phyloP scores from a whole-genome alignment of 1,140 invertebrate genomes.

The Musca domestica region DNA sequence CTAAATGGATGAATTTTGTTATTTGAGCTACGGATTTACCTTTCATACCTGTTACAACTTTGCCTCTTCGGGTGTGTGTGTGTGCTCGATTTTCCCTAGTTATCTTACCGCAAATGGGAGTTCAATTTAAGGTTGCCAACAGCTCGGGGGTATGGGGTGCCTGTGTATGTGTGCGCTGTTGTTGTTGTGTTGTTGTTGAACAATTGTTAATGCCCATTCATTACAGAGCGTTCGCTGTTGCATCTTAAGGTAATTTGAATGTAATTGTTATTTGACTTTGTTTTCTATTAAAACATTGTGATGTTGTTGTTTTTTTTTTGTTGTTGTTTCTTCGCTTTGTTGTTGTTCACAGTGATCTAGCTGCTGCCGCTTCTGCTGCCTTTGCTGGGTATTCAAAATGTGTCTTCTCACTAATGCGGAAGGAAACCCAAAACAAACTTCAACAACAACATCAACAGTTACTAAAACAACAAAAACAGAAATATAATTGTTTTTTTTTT shows the following conservation, averaged over 20 bases:
- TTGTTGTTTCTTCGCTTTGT: too few species aligned
- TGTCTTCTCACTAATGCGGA: neutral
- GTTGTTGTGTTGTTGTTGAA: too few species aligned
- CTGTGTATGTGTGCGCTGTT: too few species aligned
- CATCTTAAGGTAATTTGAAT: conserved; percentile 11
- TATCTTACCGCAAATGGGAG: too few species aligned
- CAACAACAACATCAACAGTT: neutral
- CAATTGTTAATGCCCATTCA: conserved; percentile 2
- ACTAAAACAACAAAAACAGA: neutral
- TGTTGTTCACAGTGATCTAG: neutral
- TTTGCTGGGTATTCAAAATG: neutral
- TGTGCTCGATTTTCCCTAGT: too few species aligned
- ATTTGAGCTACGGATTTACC: too few species aligned
- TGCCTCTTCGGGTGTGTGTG: too few species aligned
- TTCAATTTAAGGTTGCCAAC: too few species aligned
- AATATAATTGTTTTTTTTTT: neutral
- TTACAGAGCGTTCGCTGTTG: neutral
- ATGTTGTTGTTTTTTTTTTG: neutral
- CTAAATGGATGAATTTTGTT: too few species aligned
- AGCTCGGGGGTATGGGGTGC: too few species aligned
- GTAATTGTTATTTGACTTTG: conserved; percentile 3
- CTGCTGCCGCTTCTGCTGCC: neutral
- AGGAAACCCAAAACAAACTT: conserved; percentile 15
- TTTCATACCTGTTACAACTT: too few species aligned
- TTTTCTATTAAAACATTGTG: neutral